These are phyloP conservation scores for Peribatodes rhomboidaria DNA, from an alignment of 2,888 invertebrate genomes.

Conservation along the genomic window DNA sequence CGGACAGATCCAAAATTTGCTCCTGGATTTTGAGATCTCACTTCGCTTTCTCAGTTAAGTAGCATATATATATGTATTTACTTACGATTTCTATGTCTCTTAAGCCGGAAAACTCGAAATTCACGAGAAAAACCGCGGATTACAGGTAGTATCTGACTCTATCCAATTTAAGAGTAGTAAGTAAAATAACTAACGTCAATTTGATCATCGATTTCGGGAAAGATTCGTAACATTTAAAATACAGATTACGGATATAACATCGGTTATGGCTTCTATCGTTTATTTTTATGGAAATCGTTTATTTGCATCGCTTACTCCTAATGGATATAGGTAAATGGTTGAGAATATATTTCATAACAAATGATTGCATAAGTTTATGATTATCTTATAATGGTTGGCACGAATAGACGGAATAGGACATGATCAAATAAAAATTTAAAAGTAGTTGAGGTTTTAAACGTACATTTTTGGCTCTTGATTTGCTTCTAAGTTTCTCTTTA, in stretches of 20 bases:
- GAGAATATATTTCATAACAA: conserved; percentile 1
- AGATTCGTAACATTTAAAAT: conserved; percentile 11
- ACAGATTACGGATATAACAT: conserved; percentile 18
- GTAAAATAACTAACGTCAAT: background rate
- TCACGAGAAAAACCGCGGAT: background rate
- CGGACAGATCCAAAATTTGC: no score
- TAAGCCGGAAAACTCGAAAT: no score
- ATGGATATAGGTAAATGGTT: conserved; percentile 17
- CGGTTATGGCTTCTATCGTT: conserved; percentile 7
- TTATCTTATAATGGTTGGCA: background rate
- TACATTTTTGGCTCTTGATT: no score
- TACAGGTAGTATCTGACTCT: background rate
- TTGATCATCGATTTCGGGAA: conserved; percentile 7
- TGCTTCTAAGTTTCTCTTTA: no score
- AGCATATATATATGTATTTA: no score
- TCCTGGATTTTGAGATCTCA: no score
- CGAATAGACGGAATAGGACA: background rate
- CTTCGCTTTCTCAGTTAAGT: no score
- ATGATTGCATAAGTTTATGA: conserved; percentile 1
- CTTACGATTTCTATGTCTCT: no score
- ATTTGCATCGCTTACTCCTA: conserved; percentile 8
- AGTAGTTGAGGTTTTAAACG: no score
- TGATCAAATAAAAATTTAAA: background rate
- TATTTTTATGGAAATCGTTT: conserved; percentile 9
- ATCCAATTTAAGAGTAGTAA: background rate